Percentiles rank a stretch among this genome's conserved stretches.
Conservation (phyloP, 2,888 invertebrate species). For the Aspidapion aeneum region DNA sequence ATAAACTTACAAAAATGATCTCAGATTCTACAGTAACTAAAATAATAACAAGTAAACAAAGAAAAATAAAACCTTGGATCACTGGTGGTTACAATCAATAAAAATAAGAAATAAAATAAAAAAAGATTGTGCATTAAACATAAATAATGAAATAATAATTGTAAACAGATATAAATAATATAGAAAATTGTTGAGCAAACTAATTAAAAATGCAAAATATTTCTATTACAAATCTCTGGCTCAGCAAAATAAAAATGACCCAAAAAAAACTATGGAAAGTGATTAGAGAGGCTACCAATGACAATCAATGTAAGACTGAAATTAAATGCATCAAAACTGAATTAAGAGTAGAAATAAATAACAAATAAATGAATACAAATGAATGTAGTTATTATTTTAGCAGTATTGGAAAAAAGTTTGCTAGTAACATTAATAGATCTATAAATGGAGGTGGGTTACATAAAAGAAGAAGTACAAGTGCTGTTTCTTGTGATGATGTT, state of each 20-base stretch:
- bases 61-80: neutral
- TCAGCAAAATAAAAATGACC: neutral
- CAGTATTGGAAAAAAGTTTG: neutral
- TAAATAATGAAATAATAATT: neutral
- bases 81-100: neutral
- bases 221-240: neutral
- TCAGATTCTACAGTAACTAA: neutral
- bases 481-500: neutral
- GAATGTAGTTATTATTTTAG: constrained; percentile 5
- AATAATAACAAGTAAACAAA: neutral
- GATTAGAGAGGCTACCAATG: constrained; percentile 5
- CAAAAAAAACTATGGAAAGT: constrained; percentile 1
- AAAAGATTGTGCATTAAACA: neutral
- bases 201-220: constrained; percentile 7
- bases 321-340: neutral
- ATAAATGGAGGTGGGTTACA: neutral
- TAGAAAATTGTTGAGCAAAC: neutral
- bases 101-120: neutral
- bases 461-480: neutral
- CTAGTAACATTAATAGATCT: neutral
- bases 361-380: neutral
- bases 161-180: constrained; percentile 2
- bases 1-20: neutral
- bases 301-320: neutral
- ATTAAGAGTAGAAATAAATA: neutral